Base-by-base conservation (phyloP, 2,797 vertebrate species). In the Pterois miles region DNA sequence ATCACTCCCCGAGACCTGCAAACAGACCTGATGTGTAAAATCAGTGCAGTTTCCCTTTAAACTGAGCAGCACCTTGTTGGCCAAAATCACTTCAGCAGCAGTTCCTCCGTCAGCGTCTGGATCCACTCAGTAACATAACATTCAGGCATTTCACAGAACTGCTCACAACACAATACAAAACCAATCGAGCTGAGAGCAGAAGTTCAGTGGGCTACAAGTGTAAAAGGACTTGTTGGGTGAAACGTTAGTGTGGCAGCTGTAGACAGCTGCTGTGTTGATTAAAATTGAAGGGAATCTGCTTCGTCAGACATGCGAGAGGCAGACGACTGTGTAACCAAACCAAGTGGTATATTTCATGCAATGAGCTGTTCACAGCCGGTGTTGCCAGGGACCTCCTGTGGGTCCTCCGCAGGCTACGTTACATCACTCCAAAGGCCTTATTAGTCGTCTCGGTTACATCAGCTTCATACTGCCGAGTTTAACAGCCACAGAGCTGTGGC, bases 401-500 rank as follows among this genome's bases (percentile, higher is more conserved):
- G n/a, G 25, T 59, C 48, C n/a, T 63, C 57, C 43, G 36, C 52
- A 59, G 16, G 52, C n/a, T 18, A 14, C 11, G 34, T 60, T 65
- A n/a, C 43, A 56, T 78, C 81, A 78, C 53, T 36, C 25, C 1
- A 73, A 64, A 34, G 8, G 25, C 20, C 34, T 40, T 33, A 63
- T 65, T 74, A 63, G 64, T 12, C 27, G 58, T 66, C 56, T 48
- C 46, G n/a, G 67, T 58, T 58, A 50, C 62, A 63, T 23, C 69
- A 36, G 53, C 33, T 54, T 34, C 29, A 18, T 27, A 25, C 46
- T 71, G 58, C 34, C 5, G 18, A 50, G 54, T 73, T 52, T 40
- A 70, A 57, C 34, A 14, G 67, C 60, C 54, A 59, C 27, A 20
- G 52, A 66, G 52, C 71, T 81, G 58, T 25, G 57, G 70, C 58